Conservation (phyloP, 2,113 vertebrate species). For the Equus quagga region DNA sequence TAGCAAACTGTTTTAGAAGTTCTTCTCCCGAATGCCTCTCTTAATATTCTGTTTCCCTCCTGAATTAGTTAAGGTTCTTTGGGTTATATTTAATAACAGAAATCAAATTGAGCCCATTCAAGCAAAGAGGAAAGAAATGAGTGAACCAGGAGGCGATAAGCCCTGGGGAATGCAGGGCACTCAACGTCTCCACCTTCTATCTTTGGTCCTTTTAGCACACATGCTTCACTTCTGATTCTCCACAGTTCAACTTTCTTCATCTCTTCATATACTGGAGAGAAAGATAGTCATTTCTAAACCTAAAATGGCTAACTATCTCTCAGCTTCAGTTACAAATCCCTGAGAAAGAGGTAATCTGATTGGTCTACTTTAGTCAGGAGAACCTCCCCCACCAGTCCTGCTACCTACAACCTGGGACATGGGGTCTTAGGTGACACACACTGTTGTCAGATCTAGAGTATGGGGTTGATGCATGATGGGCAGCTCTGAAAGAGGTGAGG, state of each 20-base stretch:
- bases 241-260: background rate
- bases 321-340: background rate
- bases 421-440: background rate
- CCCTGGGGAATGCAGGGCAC: background rate
- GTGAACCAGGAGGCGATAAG: background rate
- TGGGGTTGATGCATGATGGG: background rate
- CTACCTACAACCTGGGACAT: background rate
- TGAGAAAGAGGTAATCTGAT: background rate
- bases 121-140: slow-evolving; percentile 61
- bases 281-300: background rate
- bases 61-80: slow-evolving; percentile 64
- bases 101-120: slow-evolving; percentile 56
- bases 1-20: slow-evolving; percentile 46
- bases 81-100: slow-evolving; percentile 68
- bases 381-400: background rate
- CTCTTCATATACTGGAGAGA: background rate
- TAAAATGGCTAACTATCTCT: background rate
- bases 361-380: background rate
- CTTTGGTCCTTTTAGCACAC: slow-evolving; percentile 26
- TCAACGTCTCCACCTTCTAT: background rate
- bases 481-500: background rate
- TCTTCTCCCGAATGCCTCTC: background rate
- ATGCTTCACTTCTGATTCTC: background rate
- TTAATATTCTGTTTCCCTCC: slow-evolving; percentile 67
- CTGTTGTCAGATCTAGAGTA: background rate